A percentile compares a stretch with the other conserved stretches of the same genome.
phyloP scores from a whole-genome alignment of 2,888 invertebrate species.

The Odontocolon sp. region DNA sequence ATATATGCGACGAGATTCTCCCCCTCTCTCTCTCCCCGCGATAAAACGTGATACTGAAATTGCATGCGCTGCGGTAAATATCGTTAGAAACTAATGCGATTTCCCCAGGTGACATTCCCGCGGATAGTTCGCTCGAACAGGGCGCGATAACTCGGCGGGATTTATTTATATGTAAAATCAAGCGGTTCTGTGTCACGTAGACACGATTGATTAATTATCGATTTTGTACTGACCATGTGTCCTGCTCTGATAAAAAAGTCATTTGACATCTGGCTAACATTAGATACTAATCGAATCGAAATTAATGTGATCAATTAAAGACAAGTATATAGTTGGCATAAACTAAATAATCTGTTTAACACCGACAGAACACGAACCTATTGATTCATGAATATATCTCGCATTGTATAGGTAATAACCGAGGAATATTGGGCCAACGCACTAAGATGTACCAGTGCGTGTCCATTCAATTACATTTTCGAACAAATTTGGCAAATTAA shows the following conservation, averaged over 20 bases:
- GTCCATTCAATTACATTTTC: no score
- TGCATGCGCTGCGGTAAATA: conserved; percentile 71
- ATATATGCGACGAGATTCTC: conserved; percentile 33
- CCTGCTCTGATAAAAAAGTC: no score
- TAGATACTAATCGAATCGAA: no score
- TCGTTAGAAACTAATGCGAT: conserved; percentile 77
- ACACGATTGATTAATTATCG: conserved; percentile 55
- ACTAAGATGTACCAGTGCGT: no score
- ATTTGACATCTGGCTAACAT: no score
- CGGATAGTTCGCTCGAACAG: conserved; percentile 17
- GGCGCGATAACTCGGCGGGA: conserved; percentile 51
- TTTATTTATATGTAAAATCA: conserved; percentile 61
- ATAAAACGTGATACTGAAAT: conserved; percentile 66
- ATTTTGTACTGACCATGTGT: conserved; percentile 21
- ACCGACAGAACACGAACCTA: no score
- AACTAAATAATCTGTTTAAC: neutral
- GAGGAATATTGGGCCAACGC: no score
- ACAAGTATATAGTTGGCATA: neutral
- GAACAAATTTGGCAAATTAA: no score
- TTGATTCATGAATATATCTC: no score
- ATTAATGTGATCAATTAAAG: neutral
- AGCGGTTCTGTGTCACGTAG: conserved; percentile 42
- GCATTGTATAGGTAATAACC: no score
- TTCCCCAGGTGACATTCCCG: conserved; percentile 62
- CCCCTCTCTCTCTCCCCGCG: conserved; percentile 34